Evolutionary conservation across 1,140 invertebrate species (phyloP), one percentile per base, ranked within the genome.

Genomic region (Neodiprion lecontei): DNA sequence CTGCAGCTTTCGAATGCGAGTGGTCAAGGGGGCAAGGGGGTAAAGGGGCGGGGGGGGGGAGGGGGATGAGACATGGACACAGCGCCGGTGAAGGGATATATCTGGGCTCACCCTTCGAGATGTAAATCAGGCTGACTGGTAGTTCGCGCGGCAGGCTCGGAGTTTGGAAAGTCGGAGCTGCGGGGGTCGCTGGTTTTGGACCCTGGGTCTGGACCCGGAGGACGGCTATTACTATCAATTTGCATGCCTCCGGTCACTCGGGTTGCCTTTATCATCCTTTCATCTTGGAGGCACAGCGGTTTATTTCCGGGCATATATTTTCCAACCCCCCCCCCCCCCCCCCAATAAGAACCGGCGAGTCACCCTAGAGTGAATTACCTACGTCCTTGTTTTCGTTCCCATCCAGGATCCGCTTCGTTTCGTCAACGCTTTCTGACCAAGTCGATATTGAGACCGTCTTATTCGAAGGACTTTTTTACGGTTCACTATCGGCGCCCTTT

Each of bases 171-270:
- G 53, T 61, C 4, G 28, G 53, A 9, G n/a, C 9, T 1, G 69
- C 14, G 74, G 75, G 79, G 28, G 28, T 40, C 28, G 28, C 28
- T 40, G 28, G 28, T 40, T 40, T 40, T 40, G 28, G 28, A 40
- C 28, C 28, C 28, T 40, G 28, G 28, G 28, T 40, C 28, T 40
- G 28, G 76, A 76, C 78, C 79, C 76, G 69, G 68, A 77, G 80
- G 71, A 78, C 75, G 78, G 78, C 80, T 81, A 81, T 81, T 81
- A 81, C 80, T 79, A 81, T 81, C 78, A 81, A 81, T 81, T 81
- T 81, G 80, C 80, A 81, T 81, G 80, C 78, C 78, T 81, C 78
- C 80, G 80, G 80, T 81, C 80, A 81, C 77, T 81, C 80, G 80
- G 69, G 72, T 72, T 79, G 78, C 80, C 80, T 79, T 79, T 81